phyloP scores from a whole-genome alignment of 2,888 invertebrate species.

The Ochropleura plecta region DNA sequence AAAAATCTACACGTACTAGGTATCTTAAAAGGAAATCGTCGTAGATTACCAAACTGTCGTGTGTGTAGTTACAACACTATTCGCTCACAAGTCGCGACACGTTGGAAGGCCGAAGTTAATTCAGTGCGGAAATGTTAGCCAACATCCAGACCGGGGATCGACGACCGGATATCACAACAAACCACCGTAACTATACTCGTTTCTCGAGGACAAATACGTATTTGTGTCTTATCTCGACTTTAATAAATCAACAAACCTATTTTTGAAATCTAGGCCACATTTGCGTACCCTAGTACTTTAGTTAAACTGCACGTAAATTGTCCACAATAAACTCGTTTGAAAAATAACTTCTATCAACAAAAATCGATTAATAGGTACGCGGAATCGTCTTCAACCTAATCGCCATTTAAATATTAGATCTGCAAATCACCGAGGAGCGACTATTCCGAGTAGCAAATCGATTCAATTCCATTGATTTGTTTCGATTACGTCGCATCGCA shows the following conservation, averaged over 20 bases:
- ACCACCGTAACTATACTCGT: constrained; percentile 44
- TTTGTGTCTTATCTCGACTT: constrained; percentile 38
- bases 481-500: constrained; percentile 68
- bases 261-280: constrained; percentile 41
- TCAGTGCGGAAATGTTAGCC: constrained; percentile 77
- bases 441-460: constrained; percentile 75
- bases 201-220: constrained; percentile 22
- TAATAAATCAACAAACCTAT: constrained; percentile 31
- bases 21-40: constrained; percentile 43
- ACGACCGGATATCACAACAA: constrained; percentile 76
- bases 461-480: constrained; percentile 75
- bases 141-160: constrained; percentile 75
- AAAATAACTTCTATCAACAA: constrained; percentile 10
- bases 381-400: constrained; percentile 65
- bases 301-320: constrained; percentile 38
- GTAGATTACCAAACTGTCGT: constrained; percentile 27
- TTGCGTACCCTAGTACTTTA: constrained; percentile 35
- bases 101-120: constrained; percentile 79
- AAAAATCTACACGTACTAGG: constrained; percentile 24
- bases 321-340: constrained; percentile 22
- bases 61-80: constrained; percentile 39
- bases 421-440: constrained; percentile 68
- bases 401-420: constrained; percentile 78
- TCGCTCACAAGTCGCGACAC: constrained; percentile 56
- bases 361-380: constrained; percentile 62